phyloP scores from a whole-genome alignment of 53 echinoderm and acorn worm species.

The Crossaster papposus region DNA sequence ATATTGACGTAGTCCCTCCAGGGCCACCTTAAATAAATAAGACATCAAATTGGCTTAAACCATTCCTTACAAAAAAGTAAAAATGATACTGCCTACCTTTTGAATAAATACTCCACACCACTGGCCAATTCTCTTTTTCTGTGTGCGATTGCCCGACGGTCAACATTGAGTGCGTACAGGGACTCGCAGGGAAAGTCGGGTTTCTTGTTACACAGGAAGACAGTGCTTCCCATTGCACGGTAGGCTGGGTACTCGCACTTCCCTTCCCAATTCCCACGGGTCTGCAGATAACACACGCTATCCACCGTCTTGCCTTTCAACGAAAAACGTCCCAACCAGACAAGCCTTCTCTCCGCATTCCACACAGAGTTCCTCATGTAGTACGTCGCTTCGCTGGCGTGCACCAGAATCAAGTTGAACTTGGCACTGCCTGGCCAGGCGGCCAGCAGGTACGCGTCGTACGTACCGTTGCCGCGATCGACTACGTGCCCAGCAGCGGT shows the following conservation, averaged over 20 bases:
- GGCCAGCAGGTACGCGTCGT: conserved; percentile 13
- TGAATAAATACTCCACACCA: neutral
- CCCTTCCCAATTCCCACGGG: neutral
- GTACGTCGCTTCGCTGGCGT: neutral
- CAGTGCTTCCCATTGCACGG: neutral
- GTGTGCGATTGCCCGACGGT: neutral
- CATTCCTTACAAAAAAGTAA: neutral
- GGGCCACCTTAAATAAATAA: too few species aligned
- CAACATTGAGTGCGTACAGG: neutral
- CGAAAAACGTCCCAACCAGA: neutral
- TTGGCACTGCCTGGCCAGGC: conserved; percentile 29
- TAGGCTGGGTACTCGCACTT: conserved; percentile 16
- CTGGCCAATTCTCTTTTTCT: neutral
- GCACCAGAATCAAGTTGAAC: conserved; percentile 15
- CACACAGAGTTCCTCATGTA: neutral
- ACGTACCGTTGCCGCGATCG: conserved; percentile 27
- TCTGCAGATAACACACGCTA: neutral
- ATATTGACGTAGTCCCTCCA: too few species aligned
- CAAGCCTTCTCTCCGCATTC: neutral
- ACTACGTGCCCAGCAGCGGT: conserved; percentile 8
- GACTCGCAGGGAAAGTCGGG: conserved; percentile 1
- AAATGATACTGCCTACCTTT: neutral
- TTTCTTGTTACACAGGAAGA: neutral
- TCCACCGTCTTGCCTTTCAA: neutral
- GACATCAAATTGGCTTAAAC: too few species aligned